Conservation (phyloP, 2,888 invertebrate species). For the Amiota mariae region DNA sequence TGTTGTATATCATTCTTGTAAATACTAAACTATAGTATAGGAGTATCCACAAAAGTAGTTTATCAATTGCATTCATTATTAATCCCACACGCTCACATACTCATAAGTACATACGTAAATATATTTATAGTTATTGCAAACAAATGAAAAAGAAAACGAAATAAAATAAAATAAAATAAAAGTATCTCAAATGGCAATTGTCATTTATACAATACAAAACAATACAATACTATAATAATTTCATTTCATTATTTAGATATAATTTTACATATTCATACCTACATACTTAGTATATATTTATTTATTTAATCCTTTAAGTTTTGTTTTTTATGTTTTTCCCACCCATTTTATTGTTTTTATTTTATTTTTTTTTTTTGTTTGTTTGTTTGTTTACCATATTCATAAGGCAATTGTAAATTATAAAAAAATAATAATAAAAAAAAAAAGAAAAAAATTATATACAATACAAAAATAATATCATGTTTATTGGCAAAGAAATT, state of each 20-base stretch:
- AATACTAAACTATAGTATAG: constrained; percentile 45
- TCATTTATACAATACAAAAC: no score
- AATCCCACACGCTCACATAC: not conserved
- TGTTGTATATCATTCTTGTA: constrained; percentile 27
- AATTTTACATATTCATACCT: no score
- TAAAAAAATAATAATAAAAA: constrained; percentile 18
- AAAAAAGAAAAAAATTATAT: constrained; percentile 32
- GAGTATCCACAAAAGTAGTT: constrained; percentile 54
- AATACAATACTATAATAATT: no score
- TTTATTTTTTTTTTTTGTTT: constrained; percentile 30
- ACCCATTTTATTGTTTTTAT: not conserved
- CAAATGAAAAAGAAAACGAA: no score
- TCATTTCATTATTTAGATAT: no score
- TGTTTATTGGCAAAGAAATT: constrained; percentile 22
- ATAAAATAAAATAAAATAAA: no score
- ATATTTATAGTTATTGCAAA: no score
- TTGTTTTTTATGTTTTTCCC: no score
- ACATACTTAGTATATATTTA: no score
- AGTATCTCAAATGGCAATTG: not conserved
- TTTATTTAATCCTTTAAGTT: no score
- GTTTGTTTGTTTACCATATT: no score
- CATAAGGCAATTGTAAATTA: constrained; percentile 38
- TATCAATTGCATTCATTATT: not conserved
- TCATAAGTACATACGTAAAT: not conserved
- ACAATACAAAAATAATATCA: not conserved